Conservation (phyloP, 2,113 vertebrate genomes). For the Holacanthus passer region DNA sequence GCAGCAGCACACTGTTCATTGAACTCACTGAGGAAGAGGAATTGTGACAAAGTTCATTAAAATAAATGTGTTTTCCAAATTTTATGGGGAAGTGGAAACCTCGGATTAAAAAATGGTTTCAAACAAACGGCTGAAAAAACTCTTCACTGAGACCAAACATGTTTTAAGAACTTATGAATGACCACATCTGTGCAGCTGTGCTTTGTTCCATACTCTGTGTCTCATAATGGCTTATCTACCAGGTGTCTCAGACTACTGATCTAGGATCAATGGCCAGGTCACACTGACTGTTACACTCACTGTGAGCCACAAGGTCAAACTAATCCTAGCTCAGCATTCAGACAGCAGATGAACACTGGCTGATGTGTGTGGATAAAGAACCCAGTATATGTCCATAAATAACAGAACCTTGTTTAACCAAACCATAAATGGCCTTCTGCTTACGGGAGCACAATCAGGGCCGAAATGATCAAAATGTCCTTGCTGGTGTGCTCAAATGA, state of each 20-base stretch:
- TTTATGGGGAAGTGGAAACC: background rate
- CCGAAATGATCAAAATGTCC: background rate
- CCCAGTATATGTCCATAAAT: background rate
- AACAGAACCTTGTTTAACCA: slow-evolving; percentile 61
- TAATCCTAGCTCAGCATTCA: slow-evolving; percentile 59
- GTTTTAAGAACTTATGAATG: slow-evolving; percentile 15
- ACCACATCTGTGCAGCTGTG: slow-evolving; percentile 50
- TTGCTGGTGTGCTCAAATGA: background rate
- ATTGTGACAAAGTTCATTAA: background rate
- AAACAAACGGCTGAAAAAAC: slow-evolving; percentile 27
- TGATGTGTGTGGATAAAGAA: slow-evolving; percentile 28
- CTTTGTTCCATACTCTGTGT: slow-evolving; percentile 20
- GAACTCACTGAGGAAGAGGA: background rate
- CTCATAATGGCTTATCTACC: slow-evolving; percentile 10
- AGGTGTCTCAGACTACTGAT: slow-evolving; percentile 53
- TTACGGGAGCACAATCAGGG: slow-evolving; percentile 6
- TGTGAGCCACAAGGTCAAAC: slow-evolving; percentile 17
- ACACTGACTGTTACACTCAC: slow-evolving; percentile 2
- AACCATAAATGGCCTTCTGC: slow-evolving; percentile 35
- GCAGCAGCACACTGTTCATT: background rate
- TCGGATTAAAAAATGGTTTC: background rate
- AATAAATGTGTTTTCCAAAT: background rate
- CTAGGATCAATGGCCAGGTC: slow-evolving; percentile 44
- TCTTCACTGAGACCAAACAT: background rate
- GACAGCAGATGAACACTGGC: slow-evolving; percentile 34